These are phyloP conservation scores for Pampusana beccarii DNA, from an alignment of 2,113 vertebrate genomes.

Conservation along the genomic window DNA sequence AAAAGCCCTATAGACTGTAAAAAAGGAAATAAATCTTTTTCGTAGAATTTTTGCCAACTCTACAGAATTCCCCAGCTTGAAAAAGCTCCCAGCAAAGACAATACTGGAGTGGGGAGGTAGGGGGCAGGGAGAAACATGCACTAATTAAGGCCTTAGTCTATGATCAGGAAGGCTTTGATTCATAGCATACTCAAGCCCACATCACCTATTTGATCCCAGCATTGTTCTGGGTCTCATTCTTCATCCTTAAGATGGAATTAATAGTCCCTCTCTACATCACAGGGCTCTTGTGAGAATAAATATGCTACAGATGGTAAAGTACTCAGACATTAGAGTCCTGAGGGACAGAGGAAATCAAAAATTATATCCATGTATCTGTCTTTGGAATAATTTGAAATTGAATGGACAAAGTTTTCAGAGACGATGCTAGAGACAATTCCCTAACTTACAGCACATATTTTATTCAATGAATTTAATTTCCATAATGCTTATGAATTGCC, in stretches of 20 bases:
- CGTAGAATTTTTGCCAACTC: background rate
- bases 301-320: constrained; percentile 43
- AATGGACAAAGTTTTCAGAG: constrained; percentile 26
- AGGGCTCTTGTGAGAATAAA: constrained; percentile 29
- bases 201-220: background rate
- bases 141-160: background rate
- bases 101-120: background rate
- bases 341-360: constrained; percentile 46
- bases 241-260: constrained; percentile 25
- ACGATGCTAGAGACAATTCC: constrained; percentile 11
- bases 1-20: background rate
- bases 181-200: background rate
- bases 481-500: constrained; percentile 36
- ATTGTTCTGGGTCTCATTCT: background rate
- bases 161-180: background rate
- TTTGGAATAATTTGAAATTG: background rate
- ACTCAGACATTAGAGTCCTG: background rate
- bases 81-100: background rate
- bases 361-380: constrained; percentile 26
- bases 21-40: background rate
- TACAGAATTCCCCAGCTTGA: background rate
- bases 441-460: constrained; percentile 29
- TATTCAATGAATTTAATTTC: constrained; percentile 46
- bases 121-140: background rate
- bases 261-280: constrained; percentile 8